Conservation (phyloP, 2,113 vertebrate species). For the Conger conger region DNA sequence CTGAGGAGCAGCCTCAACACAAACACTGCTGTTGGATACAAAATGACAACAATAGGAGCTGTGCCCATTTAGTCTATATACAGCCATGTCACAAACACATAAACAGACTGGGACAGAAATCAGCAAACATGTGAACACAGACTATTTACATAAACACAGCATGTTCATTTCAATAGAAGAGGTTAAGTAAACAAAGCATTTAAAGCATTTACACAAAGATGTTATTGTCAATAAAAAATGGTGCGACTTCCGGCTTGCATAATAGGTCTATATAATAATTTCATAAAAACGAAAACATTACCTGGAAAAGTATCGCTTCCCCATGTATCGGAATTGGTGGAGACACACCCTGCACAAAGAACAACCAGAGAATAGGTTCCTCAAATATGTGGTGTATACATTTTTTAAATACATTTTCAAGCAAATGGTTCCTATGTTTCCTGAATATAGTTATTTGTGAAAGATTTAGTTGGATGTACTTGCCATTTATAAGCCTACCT, state of each 20-base stretch:
- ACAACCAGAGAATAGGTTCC: no score
- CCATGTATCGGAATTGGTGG: slow-evolving; percentile 99
- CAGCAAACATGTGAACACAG: not conserved
- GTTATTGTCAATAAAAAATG: not conserved
- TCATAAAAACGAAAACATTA: slow-evolving; percentile 62
- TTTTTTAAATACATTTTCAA: no score
- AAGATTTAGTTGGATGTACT: no score
- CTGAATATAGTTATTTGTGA: no score
- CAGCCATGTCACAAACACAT: not conserved
- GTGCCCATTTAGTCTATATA: not conserved
- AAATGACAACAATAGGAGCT: not conserved
- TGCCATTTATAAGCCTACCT: no score
- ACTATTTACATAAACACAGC: not conserved
- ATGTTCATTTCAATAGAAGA: slow-evolving; percentile 1
- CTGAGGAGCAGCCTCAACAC: not conserved
- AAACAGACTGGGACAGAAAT: not conserved
- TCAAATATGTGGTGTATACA: no score
- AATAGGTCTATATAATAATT: not conserved
- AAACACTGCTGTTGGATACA: not conserved
- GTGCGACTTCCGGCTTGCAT: not conserved
- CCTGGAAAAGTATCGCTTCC: slow-evolving; percentile 97
- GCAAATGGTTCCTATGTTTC: no score
- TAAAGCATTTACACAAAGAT: not conserved
- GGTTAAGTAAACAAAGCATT: not conserved
- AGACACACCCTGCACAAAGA: slow-evolving; percentile 84